phyloP scores from a whole-genome alignment of 1,140 invertebrate species.

The Theocolax elegans region DNA sequence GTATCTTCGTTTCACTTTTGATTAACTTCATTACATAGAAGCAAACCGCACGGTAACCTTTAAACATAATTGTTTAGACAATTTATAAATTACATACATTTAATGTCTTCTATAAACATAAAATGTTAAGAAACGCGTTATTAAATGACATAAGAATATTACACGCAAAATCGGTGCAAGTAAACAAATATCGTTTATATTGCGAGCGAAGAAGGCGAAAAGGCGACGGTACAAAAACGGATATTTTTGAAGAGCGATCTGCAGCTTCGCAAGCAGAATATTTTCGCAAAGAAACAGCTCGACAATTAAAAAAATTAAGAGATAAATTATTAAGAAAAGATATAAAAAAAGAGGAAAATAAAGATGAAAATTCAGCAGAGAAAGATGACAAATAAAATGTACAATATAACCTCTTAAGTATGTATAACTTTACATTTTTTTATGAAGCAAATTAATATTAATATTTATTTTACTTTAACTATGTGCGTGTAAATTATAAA shows the following conservation, averaged over 20 bases:
- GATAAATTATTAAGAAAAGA: conserved; percentile 36
- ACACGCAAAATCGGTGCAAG: no score
- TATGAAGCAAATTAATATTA: neutral
- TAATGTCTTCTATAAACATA: no score
- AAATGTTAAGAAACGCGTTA: conserved; percentile 1
- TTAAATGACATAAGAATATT: neutral
- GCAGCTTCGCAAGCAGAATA: conserved; percentile 56
- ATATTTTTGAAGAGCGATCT: conserved; percentile 56
- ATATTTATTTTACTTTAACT: no score
- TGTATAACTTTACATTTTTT: neutral
- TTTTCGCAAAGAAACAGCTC: conserved; percentile 53
- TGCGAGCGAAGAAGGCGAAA: conserved; percentile 49
- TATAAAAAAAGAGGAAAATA: conserved; percentile 8
- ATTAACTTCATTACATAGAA: no score
- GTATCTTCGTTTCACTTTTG: no score
- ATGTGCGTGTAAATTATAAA: no score
- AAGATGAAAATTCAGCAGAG: neutral
- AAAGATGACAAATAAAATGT: conserved; percentile 10
- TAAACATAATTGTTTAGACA: no score
- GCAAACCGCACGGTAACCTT: no score
- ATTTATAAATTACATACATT: no score
- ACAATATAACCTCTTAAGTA: no score
- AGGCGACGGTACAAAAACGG: conserved; percentile 54
- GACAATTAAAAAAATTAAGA: conserved; percentile 48
- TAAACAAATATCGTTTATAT: conserved; percentile 29